Base-by-base conservation (phyloP, 2,113 vertebrate genomes). In the Paralichthys olivaceus region DNA sequence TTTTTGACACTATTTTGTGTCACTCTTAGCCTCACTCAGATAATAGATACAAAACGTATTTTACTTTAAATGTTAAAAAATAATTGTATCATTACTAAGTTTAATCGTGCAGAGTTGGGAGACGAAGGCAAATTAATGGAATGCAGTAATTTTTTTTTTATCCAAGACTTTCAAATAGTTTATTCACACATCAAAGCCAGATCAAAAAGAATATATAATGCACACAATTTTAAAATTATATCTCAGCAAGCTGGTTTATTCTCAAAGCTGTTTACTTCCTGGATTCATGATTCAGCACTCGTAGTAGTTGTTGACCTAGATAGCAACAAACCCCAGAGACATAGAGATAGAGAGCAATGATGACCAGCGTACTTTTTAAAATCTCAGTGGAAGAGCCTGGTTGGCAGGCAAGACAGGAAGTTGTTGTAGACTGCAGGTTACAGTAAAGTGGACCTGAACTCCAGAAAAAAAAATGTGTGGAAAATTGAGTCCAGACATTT, bases 141-240 rank as follows among this genome's bases (percentile, higher is more conserved):
- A 83, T 63, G 34, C 53, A 72, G 45, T 49, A 14, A 43, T 58
- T 59, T 60, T 55, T 25, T 58, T 56, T 60, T 59, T 28, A 29
- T 6, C 22, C 9, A 51, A 15, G 6, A 63, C 66, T 83, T 77
- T 69, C n/a, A 76, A 72, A 61, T 53, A 8, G 6, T 80, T 61
- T 61, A 49, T 70, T 69, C 47, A 45, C 22, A 72, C 61, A 84
- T 81, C 73, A 77, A 91, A 85, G 73, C 28, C 8, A 70, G 73
- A 82, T 87, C 57, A 86, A 82, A 90, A 84, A 79, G 75, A 89
- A 87, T 89, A 49, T 22, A 75, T 81, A 63, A 84, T 67, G 25
- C 22, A 34, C 65, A 72, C 51, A 64, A 88, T 84, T 65, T 55
- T 76, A 17, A 79, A 82, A 89, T 83, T 70, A 81, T 81, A 56